Conservation (phyloP, 2,113 vertebrate species). For the Puma concolor region DNA sequence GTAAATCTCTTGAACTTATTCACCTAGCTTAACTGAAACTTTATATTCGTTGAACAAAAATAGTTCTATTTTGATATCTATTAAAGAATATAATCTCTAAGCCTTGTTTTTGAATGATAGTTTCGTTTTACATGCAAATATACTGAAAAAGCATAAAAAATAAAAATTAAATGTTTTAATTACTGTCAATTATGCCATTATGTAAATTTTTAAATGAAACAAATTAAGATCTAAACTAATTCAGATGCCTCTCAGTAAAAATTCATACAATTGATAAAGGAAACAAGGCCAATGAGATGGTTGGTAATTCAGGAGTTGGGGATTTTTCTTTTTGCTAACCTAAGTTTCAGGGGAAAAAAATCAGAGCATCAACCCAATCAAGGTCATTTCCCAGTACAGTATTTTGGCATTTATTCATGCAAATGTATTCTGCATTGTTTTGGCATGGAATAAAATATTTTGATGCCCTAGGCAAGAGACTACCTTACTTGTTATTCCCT, state of each 20-base stretch:
- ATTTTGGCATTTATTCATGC: conserved; percentile 54
- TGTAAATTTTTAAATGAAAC: background rate
- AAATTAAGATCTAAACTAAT: background rate
- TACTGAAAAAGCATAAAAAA: background rate
- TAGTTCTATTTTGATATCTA: background rate
- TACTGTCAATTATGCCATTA: background rate
- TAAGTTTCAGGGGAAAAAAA: background rate
- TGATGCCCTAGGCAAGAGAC: background rate
- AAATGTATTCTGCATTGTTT: conserved; percentile 37
- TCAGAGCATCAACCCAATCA: background rate
- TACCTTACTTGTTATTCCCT: background rate
- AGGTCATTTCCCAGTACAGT: conserved; percentile 39
- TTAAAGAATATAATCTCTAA: background rate
- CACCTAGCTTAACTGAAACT: background rate
- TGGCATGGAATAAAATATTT: conserved; percentile 27
- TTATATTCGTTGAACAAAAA: background rate
- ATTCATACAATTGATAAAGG: background rate
- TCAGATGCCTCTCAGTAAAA: background rate
- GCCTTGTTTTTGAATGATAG: background rate
- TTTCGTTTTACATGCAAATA: background rate
- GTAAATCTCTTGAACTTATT: background rate
- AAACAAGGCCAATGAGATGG: background rate
- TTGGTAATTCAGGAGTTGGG: background rate
- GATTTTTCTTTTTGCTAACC: conserved; percentile 36
- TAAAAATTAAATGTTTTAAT: background rate